Percentiles rank a stretch among this genome's conserved stretches.
These are phyloP conservation scores for Acanthosepion lycidas DNA, from an alignment of 2,888 invertebrate genomes.

Conservation along the genomic window DNA sequence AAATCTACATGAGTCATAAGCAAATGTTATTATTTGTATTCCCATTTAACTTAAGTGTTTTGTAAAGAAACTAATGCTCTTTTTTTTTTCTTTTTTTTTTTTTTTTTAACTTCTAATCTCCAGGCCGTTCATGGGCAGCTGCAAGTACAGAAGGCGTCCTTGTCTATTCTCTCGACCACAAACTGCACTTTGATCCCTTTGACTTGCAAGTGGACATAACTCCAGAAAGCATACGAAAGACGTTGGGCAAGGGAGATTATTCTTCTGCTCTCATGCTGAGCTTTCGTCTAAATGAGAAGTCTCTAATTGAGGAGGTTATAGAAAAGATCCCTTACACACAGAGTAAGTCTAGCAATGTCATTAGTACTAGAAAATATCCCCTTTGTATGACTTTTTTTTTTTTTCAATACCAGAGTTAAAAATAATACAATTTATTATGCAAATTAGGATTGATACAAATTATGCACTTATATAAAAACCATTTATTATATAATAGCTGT, in stretches of 20 bases:
- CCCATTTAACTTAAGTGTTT: no score
- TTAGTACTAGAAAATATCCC: neutral
- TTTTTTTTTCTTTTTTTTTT: neutral
- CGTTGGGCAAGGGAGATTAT: constrained; percentile 68
- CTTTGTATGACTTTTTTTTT: no score
- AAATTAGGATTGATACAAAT: no score
- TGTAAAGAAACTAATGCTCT: no score
- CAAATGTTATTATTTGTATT: no score
- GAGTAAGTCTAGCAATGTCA: constrained; percentile 77
- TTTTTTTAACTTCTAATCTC: constrained; percentile 12
- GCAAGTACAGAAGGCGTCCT: constrained; percentile 96
- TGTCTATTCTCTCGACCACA: constrained; percentile 87
- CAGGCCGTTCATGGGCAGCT: constrained; percentile 85
- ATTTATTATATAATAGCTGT: no score
- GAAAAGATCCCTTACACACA: constrained; percentile 86
- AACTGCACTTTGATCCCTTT: constrained; percentile 92
- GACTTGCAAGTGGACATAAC: constrained; percentile 89
- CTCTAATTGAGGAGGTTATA: constrained; percentile 84
- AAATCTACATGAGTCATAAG: no score
- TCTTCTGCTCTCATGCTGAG: constrained; percentile 86
- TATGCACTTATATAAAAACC: no score
- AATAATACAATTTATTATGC: no score
- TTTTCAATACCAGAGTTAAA: no score
- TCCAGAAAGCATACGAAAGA: constrained; percentile 76
- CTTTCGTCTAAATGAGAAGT: constrained; percentile 87